Percentiles rank a stretch among this genome's conserved stretches.
Conservation (phyloP, 2,888 invertebrate species). For the Drosophila paramelanica region DNA sequence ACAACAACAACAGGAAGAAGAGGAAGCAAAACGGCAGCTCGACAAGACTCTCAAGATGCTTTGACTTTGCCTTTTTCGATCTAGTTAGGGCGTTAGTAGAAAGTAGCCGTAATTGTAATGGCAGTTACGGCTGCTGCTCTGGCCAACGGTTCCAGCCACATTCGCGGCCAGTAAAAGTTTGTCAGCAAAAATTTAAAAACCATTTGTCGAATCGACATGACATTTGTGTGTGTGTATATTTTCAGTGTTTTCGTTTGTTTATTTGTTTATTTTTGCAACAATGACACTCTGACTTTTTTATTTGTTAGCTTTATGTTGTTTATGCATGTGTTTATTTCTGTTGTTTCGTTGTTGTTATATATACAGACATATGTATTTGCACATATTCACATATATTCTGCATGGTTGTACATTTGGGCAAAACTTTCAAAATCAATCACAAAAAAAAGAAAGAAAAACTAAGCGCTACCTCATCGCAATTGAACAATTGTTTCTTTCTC, state of each 20-base stretch:
- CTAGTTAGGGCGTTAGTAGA: conserved; percentile 66
- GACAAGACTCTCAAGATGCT: conserved; percentile 44
- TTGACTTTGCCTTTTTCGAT: conserved; percentile 31
- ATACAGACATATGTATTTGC: background rate
- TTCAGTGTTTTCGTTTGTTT: conserved; percentile 16
- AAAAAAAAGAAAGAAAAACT: conserved; percentile 4
- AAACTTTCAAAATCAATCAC: conserved; percentile 38
- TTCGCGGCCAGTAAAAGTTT: conserved; percentile 44
- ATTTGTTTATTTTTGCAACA: conserved; percentile 47
- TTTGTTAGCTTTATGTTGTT: conserved; percentile 38
- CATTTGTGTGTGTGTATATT: conserved; percentile 15
- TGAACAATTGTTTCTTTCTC: conserved; percentile 12
- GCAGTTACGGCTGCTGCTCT: conserved; percentile 45
- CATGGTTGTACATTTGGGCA: conserved; percentile 23
- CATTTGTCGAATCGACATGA: conserved; percentile 49
- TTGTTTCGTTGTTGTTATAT: conserved; percentile 1
- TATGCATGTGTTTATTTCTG: conserved; percentile 40
- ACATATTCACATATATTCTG: background rate
- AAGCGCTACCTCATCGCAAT: conserved; percentile 10
- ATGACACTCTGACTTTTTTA: conserved; percentile 40
- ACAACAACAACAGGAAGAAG: conserved; percentile 8
- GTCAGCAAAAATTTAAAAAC: conserved; percentile 42
- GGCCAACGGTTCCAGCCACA: conserved; percentile 13
- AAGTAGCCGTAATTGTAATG: conserved; percentile 68
- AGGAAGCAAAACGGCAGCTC: conserved; percentile 38